Evolutionary conservation across 2,797 vertebrate species (phyloP).

Genomic region (Syncerus caffer): DNA sequence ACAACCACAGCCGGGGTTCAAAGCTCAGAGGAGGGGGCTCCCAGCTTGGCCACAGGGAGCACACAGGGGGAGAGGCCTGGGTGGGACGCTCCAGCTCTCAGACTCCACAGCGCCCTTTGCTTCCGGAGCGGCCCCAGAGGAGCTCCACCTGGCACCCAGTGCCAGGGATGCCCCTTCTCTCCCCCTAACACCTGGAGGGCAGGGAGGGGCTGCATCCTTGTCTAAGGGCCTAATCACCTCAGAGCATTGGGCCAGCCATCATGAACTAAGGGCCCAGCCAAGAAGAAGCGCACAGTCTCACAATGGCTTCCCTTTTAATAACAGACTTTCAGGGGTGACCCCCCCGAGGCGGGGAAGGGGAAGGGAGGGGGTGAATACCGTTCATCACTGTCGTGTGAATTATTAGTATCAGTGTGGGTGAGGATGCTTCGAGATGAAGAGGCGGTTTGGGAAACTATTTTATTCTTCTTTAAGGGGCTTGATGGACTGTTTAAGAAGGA

Average conservation of each 20-base stretch:
- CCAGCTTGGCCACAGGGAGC: not conserved
- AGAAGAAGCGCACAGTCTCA: not conserved
- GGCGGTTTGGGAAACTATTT: not conserved
- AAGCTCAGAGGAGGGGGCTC: not conserved
- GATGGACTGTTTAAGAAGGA: not conserved
- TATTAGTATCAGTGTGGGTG: not conserved
- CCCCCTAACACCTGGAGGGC: no score
- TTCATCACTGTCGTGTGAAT: not conserved
- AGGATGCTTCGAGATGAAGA: not conserved
- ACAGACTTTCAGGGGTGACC: not conserved
- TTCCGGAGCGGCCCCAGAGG: accelerated
- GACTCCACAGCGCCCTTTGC: no score
- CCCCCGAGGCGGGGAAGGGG: not conserved
- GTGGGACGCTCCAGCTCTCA: accelerated
- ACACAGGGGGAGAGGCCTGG: no score
- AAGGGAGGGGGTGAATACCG: not conserved
- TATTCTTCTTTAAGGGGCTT: not conserved
- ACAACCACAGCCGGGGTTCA: not conserved
- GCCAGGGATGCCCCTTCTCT: not conserved
- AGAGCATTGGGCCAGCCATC: not conserved
- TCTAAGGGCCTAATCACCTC: not conserved
- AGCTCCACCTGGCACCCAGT: accelerated
- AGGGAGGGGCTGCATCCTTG: accelerated
- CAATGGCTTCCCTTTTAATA: not conserved
- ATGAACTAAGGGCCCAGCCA: not conserved